A percentile compares a stretch with the other conserved stretches of the same genome.
phyloP scores from a whole-genome alignment of 2,888 invertebrate species.

The Teleiodes luculella region DNA sequence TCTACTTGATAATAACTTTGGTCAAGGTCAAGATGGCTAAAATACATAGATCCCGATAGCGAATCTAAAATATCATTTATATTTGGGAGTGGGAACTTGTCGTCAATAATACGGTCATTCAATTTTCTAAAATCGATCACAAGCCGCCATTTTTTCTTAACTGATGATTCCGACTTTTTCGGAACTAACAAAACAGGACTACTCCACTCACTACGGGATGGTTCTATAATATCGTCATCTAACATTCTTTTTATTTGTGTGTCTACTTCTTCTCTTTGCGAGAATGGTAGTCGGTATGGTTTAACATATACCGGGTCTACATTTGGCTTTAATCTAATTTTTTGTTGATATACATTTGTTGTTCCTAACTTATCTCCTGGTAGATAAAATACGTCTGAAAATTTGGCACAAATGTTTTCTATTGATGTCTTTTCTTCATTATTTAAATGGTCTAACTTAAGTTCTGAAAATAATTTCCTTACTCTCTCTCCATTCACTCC shows the following conservation, averaged over 20 bases:
- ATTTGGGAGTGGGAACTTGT: neutral
- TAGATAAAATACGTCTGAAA: neutral
- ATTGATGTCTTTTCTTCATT: neutral
- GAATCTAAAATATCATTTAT: neutral
- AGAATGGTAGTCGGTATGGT: neutral
- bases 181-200: neutral
- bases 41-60: neutral
- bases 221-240: neutral
- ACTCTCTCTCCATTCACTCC: neutral
- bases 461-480: neutral
- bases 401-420: conserved; percentile 1
- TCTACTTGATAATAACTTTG: conserved; percentile 1
- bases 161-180: neutral
- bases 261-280: neutral
- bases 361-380: neutral
- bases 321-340: neutral
- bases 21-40: neutral
- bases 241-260: neutral
- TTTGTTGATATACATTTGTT: neutral
- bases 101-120: neutral
- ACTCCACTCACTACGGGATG: neutral
- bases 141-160: neutral
- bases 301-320: conserved; percentile 3
- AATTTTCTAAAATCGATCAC: neutral
- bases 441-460: neutral